phyloP scores from a whole-genome alignment of 1,140 invertebrate genomes.

The Eubasilissa regina region DNA sequence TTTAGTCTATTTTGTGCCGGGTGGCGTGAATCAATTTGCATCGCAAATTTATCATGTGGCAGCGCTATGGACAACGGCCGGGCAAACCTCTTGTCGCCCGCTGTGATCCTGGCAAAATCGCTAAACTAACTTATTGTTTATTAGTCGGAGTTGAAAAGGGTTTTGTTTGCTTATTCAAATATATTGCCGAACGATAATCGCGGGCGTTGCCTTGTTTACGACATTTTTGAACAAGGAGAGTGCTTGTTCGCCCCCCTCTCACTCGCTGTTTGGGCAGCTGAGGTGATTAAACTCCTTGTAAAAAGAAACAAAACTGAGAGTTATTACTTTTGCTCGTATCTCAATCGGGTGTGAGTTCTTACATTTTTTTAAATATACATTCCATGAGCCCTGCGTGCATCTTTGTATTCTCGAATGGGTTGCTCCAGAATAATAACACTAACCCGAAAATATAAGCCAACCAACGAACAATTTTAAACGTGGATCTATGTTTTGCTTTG shows the following conservation, averaged over 20 bases:
- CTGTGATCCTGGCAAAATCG: constrained; percentile 41
- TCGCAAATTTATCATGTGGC: constrained; percentile 58
- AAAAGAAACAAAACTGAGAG: constrained; percentile 2
- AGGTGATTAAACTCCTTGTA: constrained; percentile 29
- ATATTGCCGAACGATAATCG: constrained; percentile 53
- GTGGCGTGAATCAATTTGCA: constrained; percentile 59
- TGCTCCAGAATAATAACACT: too few species aligned
- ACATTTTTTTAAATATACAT: not conserved
- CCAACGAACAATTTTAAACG: too few species aligned
- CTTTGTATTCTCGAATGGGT: too few species aligned
- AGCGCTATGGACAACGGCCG: constrained; percentile 39
- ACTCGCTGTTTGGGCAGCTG: not conserved
- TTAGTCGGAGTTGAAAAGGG: constrained; percentile 53
- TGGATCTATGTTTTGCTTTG: too few species aligned
- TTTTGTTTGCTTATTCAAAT: constrained; percentile 59
- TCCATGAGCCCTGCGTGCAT: not conserved
- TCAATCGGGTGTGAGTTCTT: constrained; percentile 20
- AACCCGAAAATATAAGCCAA: too few species aligned
- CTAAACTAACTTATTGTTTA: constrained; percentile 58
- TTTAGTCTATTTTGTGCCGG: constrained; percentile 34
- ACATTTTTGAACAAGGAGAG: constrained; percentile 39
- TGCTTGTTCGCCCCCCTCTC: constrained; percentile 1
- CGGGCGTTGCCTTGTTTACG: constrained; percentile 51
- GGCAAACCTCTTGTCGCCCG: constrained; percentile 49
- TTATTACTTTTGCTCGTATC: not conserved